Conservation (phyloP, 2,113 vertebrate species). For the Lontra canadensis region DNA sequence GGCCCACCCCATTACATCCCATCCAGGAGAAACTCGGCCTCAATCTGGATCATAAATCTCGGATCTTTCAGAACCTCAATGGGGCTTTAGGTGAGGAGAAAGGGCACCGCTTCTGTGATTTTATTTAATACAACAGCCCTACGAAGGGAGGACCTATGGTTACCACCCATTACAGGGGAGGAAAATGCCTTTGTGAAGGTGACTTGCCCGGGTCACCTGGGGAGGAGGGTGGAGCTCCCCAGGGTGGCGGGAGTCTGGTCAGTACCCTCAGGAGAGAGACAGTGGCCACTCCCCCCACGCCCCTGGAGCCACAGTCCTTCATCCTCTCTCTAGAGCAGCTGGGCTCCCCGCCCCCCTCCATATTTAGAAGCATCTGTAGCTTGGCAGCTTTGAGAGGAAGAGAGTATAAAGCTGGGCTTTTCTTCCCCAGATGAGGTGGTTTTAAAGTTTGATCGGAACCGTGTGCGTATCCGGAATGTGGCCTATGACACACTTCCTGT, state of each 20-base stretch:
- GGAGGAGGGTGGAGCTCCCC: not conserved
- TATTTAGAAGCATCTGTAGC: not conserved
- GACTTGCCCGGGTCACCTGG: not conserved
- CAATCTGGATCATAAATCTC: constrained; percentile 86
- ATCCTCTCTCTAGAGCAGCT: not conserved
- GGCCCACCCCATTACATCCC: not conserved
- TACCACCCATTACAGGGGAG: not conserved
- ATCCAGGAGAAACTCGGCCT: constrained; percentile 85
- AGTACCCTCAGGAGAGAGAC: not conserved
- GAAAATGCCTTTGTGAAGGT: not conserved
- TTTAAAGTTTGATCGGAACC: constrained; percentile 88
- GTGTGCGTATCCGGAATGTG: constrained; percentile 86
- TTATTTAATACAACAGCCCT: not conserved
- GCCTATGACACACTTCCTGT: constrained; percentile 89
- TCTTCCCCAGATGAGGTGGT: constrained; percentile 86
- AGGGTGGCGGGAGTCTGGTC: not conserved
- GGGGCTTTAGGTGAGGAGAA: constrained; percentile 86
- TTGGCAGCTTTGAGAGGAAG: not conserved
- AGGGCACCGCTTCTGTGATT: not conserved
- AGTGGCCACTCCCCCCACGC: not conserved
- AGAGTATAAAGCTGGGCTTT: not conserved
- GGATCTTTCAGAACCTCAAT: constrained; percentile 90
- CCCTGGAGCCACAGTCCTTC: not conserved
- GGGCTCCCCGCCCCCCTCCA: not conserved
- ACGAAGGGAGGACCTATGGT: not conserved